phyloP scores from a whole-genome alignment of 2,113 vertebrate species.

The Heterotis niloticus region DNA sequence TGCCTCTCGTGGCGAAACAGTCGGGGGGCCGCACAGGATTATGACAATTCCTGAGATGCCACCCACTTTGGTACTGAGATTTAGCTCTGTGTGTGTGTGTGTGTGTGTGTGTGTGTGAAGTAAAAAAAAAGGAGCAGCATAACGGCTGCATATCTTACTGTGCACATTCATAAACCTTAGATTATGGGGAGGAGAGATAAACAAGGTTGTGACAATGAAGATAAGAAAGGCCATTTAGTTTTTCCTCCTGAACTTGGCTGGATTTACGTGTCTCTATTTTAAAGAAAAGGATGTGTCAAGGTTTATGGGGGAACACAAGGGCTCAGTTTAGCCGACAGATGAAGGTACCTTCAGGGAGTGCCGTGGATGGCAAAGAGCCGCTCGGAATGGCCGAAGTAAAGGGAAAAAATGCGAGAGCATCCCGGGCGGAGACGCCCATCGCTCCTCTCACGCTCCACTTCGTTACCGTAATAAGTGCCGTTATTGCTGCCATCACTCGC shows the following conservation, averaged over 20 bases:
- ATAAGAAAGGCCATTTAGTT: too few species aligned
- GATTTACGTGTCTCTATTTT: not conserved
- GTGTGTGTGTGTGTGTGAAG: not conserved
- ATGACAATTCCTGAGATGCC: not conserved
- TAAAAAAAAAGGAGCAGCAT: not conserved
- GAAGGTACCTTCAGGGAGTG: too few species aligned
- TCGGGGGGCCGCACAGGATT: not conserved
- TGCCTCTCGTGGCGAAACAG: not conserved
- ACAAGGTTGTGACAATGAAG: too few species aligned
- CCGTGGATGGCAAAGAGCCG: too few species aligned
- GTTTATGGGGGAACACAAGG: not conserved
- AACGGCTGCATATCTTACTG: not conserved
- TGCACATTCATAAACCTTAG: not conserved
- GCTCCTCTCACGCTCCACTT: not conserved
- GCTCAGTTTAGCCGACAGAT: too few species aligned
- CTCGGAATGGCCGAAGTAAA: conserved; percentile 9
- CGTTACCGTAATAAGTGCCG: conserved; percentile 2
- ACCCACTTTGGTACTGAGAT: not conserved
- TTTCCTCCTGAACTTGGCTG: too few species aligned
- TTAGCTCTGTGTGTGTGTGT: not conserved
- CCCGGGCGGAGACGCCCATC: not conserved
- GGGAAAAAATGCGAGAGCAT: not conserved
- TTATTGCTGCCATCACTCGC: not conserved
- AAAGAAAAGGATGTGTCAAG: not conserved
- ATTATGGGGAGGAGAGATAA: too few species aligned